Evolutionary conservation across 2,113 vertebrate genomes (phyloP).

Genomic region (Puntigrus tetrazona): DNA sequence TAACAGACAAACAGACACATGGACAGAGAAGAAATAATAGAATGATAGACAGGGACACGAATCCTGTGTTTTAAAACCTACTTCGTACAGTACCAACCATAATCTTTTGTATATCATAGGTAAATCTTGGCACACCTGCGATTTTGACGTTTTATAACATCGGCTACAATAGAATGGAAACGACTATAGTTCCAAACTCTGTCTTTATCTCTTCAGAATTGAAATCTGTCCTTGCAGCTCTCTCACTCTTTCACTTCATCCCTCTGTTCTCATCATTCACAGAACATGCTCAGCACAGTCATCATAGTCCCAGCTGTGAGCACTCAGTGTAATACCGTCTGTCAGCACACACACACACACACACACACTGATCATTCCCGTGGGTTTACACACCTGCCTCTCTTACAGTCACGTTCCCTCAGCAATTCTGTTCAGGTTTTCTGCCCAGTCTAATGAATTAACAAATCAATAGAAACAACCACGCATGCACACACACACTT

Average conservation of each 20-base stretch:
- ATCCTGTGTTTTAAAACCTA: neutral
- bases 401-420: constrained; percentile 17
- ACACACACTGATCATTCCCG: constrained; percentile 19
- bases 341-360: constrained; percentile 43
- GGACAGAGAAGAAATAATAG: too few species aligned
- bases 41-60: neutral
- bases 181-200: neutral
- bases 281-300: constrained; percentile 34
- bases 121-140: neutral
- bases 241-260: neutral
- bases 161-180: neutral
- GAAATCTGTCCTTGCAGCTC: neutral
- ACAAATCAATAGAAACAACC: constrained; percentile 27
- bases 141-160: too few species aligned
- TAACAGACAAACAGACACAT: neutral
- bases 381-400: constrained; percentile 34
- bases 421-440: constrained; percentile 37
- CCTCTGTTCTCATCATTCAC: constrained; percentile 6
- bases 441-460: constrained; percentile 31
- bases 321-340: constrained; percentile 31
- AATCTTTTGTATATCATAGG: neutral
- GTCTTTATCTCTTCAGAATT: neutral
- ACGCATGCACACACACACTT: neutral
- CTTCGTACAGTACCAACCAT: too few species aligned
- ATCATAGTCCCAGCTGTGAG: constrained; percentile 45